Conservation (phyloP, 1,140 invertebrate species). For the Drosophila mayri region DNA sequence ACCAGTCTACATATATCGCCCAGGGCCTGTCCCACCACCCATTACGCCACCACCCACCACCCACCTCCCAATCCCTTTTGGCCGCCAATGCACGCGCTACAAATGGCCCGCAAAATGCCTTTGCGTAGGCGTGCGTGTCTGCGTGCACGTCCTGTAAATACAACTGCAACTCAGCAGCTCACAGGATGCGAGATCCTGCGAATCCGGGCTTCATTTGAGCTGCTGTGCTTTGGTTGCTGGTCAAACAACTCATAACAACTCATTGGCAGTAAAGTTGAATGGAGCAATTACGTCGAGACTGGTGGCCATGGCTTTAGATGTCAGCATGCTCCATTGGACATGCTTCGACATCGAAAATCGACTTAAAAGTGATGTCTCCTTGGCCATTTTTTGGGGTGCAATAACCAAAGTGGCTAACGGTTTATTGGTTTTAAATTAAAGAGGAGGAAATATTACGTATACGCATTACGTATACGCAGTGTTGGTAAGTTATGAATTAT, state of each 20-base stretch:
- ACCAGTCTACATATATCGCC: neutral
- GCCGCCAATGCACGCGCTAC: constrained; percentile 30
- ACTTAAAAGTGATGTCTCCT: neutral
- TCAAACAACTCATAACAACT: constrained; percentile 55
- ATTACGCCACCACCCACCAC: no score
- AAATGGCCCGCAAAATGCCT: constrained; percentile 56
- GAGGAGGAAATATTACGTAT: neutral
- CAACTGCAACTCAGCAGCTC: constrained; percentile 20
- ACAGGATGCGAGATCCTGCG: neutral
- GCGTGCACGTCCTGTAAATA: constrained; percentile 43
- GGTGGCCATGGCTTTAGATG: constrained; percentile 17
- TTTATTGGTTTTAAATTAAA: neutral
- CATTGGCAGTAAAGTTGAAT: constrained; percentile 47
- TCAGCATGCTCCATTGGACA: constrained; percentile 20
- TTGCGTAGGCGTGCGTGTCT: constrained; percentile 40
- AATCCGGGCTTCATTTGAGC: constrained; percentile 38
- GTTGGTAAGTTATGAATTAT: neutral
- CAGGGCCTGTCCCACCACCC: neutral
- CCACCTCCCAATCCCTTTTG: neutral
- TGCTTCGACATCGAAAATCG: constrained; percentile 6
- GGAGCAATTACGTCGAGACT: constrained; percentile 38
- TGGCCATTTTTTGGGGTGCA: no score
- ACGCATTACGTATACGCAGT: neutral
- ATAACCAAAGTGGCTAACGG: no score
- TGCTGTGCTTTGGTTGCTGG: constrained; percentile 33